Evolutionary conservation across 2,113 vertebrate species (phyloP).

Genomic region (Emberiza fucata): DNA sequence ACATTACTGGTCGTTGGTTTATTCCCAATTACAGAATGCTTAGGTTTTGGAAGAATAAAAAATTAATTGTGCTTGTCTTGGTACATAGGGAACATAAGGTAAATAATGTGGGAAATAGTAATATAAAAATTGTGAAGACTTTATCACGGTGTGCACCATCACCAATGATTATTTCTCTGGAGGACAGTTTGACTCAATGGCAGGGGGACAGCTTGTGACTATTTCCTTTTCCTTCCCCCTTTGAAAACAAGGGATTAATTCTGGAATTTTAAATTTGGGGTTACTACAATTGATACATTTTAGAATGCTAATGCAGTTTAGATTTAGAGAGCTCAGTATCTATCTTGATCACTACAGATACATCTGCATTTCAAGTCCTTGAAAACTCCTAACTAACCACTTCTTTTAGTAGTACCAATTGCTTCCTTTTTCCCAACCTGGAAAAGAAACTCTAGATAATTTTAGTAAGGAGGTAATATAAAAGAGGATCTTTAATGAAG

Average conservation of each 20-base stretch:
- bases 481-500: background rate
- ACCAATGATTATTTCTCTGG: background rate
- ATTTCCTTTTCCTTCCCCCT: background rate
- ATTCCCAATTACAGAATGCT: background rate
- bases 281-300: background rate
- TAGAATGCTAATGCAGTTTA: background rate
- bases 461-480: background rate
- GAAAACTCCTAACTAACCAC: background rate
- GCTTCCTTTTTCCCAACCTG: background rate
- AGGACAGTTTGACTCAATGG: background rate
- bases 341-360: background rate
- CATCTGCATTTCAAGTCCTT: background rate
- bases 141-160: background rate
- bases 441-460: background rate
- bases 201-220: rapidly evolving
- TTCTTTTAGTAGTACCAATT: background rate
- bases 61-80: background rate
- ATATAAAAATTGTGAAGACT: background rate
- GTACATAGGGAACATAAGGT: background rate
- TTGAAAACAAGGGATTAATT: background rate
- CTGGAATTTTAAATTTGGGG: background rate
- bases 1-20: background rate
- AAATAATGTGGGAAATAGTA: background rate
- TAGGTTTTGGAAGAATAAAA: background rate
- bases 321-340: background rate